These are phyloP conservation scores for Nansenia antarctica DNA, from an alignment of 2,113 vertebrate species.

Conservation along the genomic window DNA sequence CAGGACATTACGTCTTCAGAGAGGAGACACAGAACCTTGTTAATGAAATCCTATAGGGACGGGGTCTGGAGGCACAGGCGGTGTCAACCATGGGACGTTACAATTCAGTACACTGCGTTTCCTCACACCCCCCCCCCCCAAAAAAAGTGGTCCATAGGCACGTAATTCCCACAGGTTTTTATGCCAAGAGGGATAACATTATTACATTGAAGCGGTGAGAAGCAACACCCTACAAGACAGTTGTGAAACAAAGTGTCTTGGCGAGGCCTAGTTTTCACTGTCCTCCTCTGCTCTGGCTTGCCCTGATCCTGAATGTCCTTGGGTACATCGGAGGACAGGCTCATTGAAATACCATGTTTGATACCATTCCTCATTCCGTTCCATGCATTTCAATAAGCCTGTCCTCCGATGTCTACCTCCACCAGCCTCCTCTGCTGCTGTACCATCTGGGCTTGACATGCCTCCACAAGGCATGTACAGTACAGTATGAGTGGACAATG, in stretches of 20 bases:
- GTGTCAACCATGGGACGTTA: no score
- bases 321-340: no score
- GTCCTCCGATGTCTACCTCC: no score
- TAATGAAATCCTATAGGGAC: not conserved
- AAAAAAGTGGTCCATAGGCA: not conserved
- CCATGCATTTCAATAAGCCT: no score
- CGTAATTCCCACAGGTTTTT: not conserved
- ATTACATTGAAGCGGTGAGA: not conserved
- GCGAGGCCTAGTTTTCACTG: not conserved
- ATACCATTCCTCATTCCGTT: no score
- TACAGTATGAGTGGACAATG: not conserved
- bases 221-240: conserved; percentile 4
- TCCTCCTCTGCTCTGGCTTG: not conserved
- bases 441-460: not conserved
- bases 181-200: not conserved
- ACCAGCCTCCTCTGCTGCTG: no score
- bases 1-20: conserved; percentile 86
- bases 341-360: no score
- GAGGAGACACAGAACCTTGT: conserved; percentile 15
- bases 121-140: not conserved
- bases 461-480: not conserved
- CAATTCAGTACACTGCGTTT: not conserved
- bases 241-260: not conserved
- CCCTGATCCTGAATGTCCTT: not conserved
- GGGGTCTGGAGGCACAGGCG: no score